Evolutionary conservation across 2,888 invertebrate genomes (phyloP).

Genomic region (Ophioninae sp.): DNA sequence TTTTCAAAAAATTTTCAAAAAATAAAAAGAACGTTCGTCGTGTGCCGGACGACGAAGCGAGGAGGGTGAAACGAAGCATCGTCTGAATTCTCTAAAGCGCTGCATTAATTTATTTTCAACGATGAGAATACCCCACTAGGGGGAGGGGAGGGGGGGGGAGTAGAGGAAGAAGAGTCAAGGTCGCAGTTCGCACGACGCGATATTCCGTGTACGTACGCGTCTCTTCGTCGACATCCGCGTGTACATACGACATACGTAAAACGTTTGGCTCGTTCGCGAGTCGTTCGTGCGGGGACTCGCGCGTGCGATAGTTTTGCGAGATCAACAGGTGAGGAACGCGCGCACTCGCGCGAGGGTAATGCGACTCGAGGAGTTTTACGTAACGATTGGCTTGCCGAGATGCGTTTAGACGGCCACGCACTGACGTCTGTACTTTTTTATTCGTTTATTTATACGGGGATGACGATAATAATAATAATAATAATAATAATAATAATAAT

Average conservation of each 20-base stretch:
- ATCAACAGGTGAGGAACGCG: slow-evolving; percentile 63
- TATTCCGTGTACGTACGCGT: too few species aligned
- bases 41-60: too few species aligned
- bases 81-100: slow-evolving; percentile 22
- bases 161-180: slow-evolving; percentile 39
- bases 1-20: too few species aligned
- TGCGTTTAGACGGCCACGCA: neutral
- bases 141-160: neutral
- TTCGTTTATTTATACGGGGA: too few species aligned
- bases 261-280: too few species aligned
- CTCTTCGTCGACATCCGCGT: too few species aligned
- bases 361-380: slow-evolving; percentile 58
- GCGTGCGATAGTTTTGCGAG: slow-evolving; percentile 53
- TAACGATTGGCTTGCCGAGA: slow-evolving; percentile 47
- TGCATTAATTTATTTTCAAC: slow-evolving; percentile 32
- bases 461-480: too few species aligned
- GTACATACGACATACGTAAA: too few species aligned
- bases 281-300: slow-evolving; percentile 23
- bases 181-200: slow-evolving; percentile 42
- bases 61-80: too few species aligned
- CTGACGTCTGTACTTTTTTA: neutral
- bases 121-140: neutral
- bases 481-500: too few species aligned
- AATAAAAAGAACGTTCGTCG: too few species aligned
- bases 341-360: slow-evolving; percentile 43